Percentiles rank a stretch among this genome's conserved stretches.
phyloP scores from a whole-genome alignment of 2,113 vertebrate genomes.

The Hippocampus mohnikei region DNA sequence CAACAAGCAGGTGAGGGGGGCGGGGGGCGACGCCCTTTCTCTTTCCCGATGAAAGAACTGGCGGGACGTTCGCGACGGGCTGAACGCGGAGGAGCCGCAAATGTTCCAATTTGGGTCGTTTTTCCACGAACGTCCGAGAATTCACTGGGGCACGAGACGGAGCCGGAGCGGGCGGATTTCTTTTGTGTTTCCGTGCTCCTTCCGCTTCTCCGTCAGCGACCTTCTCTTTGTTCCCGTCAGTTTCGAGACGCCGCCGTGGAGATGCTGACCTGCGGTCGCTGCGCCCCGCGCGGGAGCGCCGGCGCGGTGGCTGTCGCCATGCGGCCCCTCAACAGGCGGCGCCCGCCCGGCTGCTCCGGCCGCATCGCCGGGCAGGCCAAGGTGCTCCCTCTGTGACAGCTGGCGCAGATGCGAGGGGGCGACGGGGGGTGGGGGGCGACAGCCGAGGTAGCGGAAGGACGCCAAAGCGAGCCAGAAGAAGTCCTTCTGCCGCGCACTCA shows the following conservation, averaged over 20 bases:
- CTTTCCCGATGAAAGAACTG: too few species aligned
- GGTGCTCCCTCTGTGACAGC: slow-evolving; percentile 61
- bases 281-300: slow-evolving; percentile 33
- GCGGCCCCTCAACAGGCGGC: slow-evolving; percentile 28
- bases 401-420: neutral
- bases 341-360: slow-evolving; percentile 15
- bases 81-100: too few species aligned
- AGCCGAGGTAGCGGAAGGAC: slow-evolving; percentile 10
- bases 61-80: too few species aligned
- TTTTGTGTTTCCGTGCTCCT: too few species aligned
- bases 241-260: slow-evolving; percentile 63
- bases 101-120: too few species aligned
- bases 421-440: neutral
- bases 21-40: too few species aligned
- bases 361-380: slow-evolving; percentile 40
- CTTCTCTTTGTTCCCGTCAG: slow-evolving; percentile 28
- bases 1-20: slow-evolving; percentile 67
- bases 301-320: slow-evolving; percentile 37
- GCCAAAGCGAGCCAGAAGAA: slow-evolving; percentile 14
- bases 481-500: neutral
- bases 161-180: too few species aligned
- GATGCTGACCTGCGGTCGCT: slow-evolving; percentile 60
- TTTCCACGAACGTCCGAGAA: too few species aligned
- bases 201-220: too few species aligned
- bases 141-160: too few species aligned